phyloP scores from a whole-genome alignment of 2,888 invertebrate species.

The Perizoma affinitatum region DNA sequence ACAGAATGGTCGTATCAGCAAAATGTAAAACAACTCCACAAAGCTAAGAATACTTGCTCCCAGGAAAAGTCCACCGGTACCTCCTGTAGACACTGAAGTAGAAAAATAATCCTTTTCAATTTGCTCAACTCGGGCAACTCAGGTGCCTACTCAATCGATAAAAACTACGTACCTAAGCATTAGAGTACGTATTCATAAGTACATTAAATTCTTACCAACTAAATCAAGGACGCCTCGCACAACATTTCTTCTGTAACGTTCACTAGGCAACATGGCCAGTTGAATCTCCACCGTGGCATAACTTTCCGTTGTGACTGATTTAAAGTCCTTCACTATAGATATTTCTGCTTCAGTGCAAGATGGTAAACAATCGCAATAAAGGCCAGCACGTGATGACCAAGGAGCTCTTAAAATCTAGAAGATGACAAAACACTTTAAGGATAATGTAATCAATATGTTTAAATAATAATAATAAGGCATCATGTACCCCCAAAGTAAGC shows the following conservation, averaged over 20 bases:
- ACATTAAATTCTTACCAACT: constrained; percentile 82
- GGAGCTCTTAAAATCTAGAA: constrained; percentile 69
- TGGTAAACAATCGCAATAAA: constrained; percentile 88
- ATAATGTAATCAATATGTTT: no score
- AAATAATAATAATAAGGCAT: no score
- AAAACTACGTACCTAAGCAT: no score
- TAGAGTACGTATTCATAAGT: no score
- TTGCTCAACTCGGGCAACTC: no score
- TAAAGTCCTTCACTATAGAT: constrained; percentile 84
- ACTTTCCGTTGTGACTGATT: constrained; percentile 52
- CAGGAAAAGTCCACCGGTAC: constrained; percentile 86
- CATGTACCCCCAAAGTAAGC: no score
- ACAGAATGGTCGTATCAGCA: constrained; percentile 75
- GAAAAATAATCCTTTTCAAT: constrained; percentile 4
- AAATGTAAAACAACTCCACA: constrained; percentile 85
- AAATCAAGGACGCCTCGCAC: constrained; percentile 89
- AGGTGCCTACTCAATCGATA: no score
- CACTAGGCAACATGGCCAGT: constrained; percentile 86
- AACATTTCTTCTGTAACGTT: constrained; percentile 89
- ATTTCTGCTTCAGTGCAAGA: constrained; percentile 90
- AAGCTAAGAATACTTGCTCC: constrained; percentile 88
- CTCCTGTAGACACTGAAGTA: constrained; percentile 85
- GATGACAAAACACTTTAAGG: background rate
- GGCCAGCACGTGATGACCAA: constrained; percentile 82
- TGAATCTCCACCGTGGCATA: constrained; percentile 84